These are phyloP conservation scores for Neogobius melanostomus DNA, from an alignment of 2,113 vertebrate species.

Conservation along the genomic window DNA sequence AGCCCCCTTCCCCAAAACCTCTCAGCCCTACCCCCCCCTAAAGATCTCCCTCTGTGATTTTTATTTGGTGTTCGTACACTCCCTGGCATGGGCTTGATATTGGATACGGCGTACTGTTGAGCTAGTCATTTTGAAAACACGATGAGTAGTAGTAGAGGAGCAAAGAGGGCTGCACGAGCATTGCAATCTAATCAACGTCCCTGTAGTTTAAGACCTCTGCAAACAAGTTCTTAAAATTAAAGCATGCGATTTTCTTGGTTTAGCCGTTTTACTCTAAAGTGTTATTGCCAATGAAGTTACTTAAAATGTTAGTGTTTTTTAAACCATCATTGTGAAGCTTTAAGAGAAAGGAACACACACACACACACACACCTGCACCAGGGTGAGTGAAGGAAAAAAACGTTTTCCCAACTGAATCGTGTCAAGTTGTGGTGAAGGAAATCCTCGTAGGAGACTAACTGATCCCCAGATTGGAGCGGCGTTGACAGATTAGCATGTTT, in stretches of 20 bases:
- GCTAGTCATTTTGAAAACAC: constrained; percentile 3
- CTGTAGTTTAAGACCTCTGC: too few species aligned
- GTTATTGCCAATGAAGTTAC: too few species aligned
- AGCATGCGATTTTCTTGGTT: too few species aligned
- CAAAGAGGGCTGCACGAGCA: too few species aligned
- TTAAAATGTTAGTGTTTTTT: too few species aligned
- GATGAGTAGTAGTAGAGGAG: neutral
- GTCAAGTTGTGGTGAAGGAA: constrained; percentile 17
- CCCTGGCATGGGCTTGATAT: constrained; percentile 19
- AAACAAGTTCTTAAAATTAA: too few species aligned
- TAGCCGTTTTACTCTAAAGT: too few species aligned
- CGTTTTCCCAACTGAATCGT: constrained; percentile 2
- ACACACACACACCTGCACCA: constrained; percentile 18
- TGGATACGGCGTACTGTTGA: constrained; percentile 28
- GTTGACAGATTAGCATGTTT: constrained; percentile 44
- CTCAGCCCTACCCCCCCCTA: constrained; percentile 14
- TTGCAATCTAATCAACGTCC: too few species aligned
- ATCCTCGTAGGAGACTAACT: constrained; percentile 22
- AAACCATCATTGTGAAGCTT: too few species aligned
- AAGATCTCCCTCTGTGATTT: constrained; percentile 28
- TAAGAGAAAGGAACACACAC: constrained; percentile 3
- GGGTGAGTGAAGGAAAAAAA: neutral
- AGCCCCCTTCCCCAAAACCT: constrained; percentile 34
- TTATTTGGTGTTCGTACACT: constrained; percentile 8
- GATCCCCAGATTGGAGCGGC: constrained; percentile 12